A percentile compares a stretch with the other conserved stretches of the same genome.
These are phyloP conservation scores for Cygnus buccinator DNA, from an alignment of 2,113 vertebrate genomes.

Conservation along the genomic window DNA sequence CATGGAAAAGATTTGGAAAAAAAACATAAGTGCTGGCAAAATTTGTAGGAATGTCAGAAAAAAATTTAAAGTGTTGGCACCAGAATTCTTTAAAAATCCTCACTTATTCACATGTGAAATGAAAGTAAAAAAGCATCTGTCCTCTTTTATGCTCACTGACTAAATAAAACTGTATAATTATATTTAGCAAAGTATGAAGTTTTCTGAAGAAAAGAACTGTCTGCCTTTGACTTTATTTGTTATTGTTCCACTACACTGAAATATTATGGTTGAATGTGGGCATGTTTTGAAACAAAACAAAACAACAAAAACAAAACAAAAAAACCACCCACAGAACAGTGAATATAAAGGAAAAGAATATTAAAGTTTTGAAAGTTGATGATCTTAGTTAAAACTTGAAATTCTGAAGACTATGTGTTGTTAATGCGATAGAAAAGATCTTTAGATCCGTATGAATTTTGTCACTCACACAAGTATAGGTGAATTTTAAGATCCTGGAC, in stretches of 20 bases:
- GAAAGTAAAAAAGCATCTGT: constrained; percentile 78
- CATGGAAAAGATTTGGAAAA: constrained; percentile 76
- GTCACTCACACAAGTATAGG: neutral
- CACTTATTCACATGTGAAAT: constrained; percentile 76
- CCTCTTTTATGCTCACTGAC: constrained; percentile 70
- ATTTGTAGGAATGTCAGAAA: constrained; percentile 78
- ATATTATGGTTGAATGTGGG: constrained; percentile 69
- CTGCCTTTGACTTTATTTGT: constrained; percentile 67
- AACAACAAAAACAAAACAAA: too few relatives aligned
- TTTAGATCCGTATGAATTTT: constrained; percentile 25
- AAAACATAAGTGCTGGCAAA: constrained; percentile 73
- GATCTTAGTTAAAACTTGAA: constrained; percentile 55
- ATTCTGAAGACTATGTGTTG: constrained; percentile 77
- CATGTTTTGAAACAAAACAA: constrained; percentile 41
- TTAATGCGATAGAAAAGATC: constrained; percentile 61
- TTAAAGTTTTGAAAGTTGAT: constrained; percentile 77
- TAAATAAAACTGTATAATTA: constrained; percentile 75
- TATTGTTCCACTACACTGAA: constrained; percentile 73
- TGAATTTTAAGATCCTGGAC: constrained; percentile 47
- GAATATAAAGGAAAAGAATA: constrained; percentile 65
- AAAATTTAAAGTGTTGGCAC: constrained; percentile 75
- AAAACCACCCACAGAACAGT: neutral
- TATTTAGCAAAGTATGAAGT: constrained; percentile 69
- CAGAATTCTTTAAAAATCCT: constrained; percentile 78
- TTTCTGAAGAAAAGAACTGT: constrained; percentile 66